Evolutionary conservation across 2,113 vertebrate genomes (phyloP).

Genomic region (Passer montanus): DNA sequence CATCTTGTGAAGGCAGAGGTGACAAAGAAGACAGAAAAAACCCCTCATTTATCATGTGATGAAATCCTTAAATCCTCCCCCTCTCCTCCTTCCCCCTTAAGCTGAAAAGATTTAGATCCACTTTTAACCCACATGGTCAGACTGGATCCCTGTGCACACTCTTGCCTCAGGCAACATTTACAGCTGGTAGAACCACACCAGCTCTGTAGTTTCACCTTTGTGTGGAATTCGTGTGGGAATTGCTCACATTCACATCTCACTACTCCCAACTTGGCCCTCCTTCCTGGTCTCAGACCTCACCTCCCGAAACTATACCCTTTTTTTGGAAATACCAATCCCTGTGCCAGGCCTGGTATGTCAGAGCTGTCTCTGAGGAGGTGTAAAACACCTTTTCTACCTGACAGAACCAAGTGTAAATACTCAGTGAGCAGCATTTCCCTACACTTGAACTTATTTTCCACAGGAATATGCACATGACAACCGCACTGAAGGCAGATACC

Average conservation of each 20-base stretch:
- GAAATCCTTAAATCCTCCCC: background rate
- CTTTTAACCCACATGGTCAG: background rate
- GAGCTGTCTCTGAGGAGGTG: background rate
- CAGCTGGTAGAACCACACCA: background rate
- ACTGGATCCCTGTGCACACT: background rate
- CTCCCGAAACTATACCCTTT: background rate
- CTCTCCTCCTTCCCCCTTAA: background rate
- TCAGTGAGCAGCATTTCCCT: background rate
- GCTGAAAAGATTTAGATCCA: constrained; percentile 4
- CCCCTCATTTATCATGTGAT: background rate
- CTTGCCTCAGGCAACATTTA: background rate
- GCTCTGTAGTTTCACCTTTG: background rate
- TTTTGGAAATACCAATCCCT: background rate
- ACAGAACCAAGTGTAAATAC: background rate
- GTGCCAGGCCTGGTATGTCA: background rate
- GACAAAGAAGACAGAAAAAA: background rate
- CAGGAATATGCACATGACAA: background rate
- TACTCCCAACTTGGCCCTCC: background rate
- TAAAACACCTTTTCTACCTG: background rate
- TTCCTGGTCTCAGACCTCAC: background rate
- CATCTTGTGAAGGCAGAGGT: background rate
- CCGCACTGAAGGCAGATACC: background rate
- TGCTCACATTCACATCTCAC: background rate
- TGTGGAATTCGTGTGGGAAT: background rate
- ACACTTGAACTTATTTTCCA: background rate